Percentiles rank a stretch among this genome's conserved stretches.
phyloP scores from a whole-genome alignment of 2,113 vertebrate genomes.

The Vidua macroura region DNA sequence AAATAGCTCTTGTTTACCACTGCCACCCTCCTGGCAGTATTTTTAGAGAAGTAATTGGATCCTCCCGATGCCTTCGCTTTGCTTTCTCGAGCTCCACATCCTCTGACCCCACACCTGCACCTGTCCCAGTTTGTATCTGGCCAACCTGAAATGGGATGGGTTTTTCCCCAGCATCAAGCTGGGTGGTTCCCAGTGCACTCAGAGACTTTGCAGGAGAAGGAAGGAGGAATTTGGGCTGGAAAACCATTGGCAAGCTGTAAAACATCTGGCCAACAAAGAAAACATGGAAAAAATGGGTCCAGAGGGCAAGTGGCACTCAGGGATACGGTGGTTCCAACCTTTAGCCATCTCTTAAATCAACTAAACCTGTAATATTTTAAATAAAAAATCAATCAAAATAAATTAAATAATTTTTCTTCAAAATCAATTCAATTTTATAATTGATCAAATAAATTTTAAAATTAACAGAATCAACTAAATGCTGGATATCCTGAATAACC shows the following conservation, averaged over 20 bases:
- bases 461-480: neutral
- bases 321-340: accelerated
- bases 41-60: conserved; percentile 46
- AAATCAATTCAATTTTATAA: neutral
- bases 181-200: neutral
- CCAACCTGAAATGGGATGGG: accelerated
- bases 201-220: neutral
- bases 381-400: neutral
- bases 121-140: neutral
- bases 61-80: neutral
- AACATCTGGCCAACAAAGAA: accelerated
- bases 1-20: conserved; percentile 43
- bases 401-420: neutral
- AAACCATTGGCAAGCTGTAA: neutral
- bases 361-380: neutral
- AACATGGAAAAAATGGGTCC: neutral
- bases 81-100: neutral
- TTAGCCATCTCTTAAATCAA: neutral
- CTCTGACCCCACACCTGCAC: neutral
- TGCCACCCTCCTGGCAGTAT: neutral
- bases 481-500: neutral
- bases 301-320: accelerated
- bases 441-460: neutral
- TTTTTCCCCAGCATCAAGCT: neutral
- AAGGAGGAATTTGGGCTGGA: neutral